Base-by-base conservation (phyloP, 2,113 vertebrate species). In the Hemibagrus wyckioides region DNA sequence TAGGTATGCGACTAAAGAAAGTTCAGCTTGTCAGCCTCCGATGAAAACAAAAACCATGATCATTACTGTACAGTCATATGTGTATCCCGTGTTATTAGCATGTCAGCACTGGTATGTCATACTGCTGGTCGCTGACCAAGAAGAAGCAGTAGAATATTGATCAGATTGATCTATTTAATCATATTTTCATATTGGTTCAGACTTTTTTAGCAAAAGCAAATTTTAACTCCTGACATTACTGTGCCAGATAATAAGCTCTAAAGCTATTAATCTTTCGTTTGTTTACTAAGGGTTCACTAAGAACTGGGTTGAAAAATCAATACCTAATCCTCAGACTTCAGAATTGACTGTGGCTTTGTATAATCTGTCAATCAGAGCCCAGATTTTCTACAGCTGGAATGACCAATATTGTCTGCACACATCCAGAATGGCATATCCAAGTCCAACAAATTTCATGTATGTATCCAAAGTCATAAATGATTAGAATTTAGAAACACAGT, bases 291-390 rank as follows among this genome's bases (percentile, higher is more conserved):
- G 10, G 1, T 23, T 44, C 57, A 28, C 1, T 63, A 63, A 82
- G 21, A 44, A 65, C 33, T 39, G 15, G 57, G 67, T 33, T 52
- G 8, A 54, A 84, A 89, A 90, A 89, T 91, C 87, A 88, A 83
- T 41, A 33, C 44, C 90, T 80, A 89, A 82, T 89, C 83, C 89
- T 85, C 86, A 75, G 80, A n/a, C 41, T 73, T 71, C 63, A 87
- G 86, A 88, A 90, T 83, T 93, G 94, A 93, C 91, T 90, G 87
- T 92, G 93, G 92, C 11, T 93, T 92, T 92, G 79, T 87, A 92
- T 94, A 90, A 76, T 82, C 87, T 69, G 65, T 19, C 21, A 41
- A 9, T 25, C 65, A 36, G 65, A 61, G 28, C 59, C 33, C 14
- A 15, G 63, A 67, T 67, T 67, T 33, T 39, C 33, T 69, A 39